phyloP scores from a whole-genome alignment of 2,113 vertebrate genomes.

The Nothoprocta pentlandii region DNA sequence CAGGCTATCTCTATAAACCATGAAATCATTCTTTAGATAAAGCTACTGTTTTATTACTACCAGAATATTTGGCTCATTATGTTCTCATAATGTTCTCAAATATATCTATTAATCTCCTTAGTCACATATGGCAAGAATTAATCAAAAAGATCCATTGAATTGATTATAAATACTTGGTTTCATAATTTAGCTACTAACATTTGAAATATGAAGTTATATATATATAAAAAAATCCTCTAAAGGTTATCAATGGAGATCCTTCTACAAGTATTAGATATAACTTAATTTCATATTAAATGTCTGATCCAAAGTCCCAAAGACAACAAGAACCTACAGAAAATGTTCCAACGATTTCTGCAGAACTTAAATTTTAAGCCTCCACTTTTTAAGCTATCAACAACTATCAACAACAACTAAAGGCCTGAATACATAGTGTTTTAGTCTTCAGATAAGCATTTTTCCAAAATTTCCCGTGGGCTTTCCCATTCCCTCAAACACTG shows the following conservation, averaged over 20 bases:
- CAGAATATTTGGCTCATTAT: constrained; percentile 52
- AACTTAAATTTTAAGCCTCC: neutral
- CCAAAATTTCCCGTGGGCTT: neutral
- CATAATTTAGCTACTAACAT: neutral
- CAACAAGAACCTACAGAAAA: neutral
- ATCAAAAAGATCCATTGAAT: neutral
- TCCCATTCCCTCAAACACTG: neutral
- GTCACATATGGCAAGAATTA: constrained; percentile 43
- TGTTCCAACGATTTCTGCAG: neutral
- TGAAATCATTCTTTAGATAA: constrained; percentile 43
- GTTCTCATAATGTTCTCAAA: constrained; percentile 47
- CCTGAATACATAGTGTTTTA: neutral
- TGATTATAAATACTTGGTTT: constrained; percentile 24
- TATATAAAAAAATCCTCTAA: neutral
- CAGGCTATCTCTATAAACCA: constrained; percentile 30
- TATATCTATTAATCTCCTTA: constrained; percentile 47
- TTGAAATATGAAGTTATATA: too few relatives aligned
- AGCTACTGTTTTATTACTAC: constrained; percentile 46
- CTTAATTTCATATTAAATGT: neutral
- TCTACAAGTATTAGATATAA: neutral
- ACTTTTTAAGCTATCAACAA: neutral
- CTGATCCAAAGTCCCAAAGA: neutral
- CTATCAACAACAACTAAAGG: neutral
- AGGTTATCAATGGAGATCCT: neutral
- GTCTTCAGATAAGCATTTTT: neutral